Evolutionary conservation across 2,888 invertebrate genomes (phyloP), one percentile per base, ranked within the genome.

Genomic region (Drosophila dives): DNA sequence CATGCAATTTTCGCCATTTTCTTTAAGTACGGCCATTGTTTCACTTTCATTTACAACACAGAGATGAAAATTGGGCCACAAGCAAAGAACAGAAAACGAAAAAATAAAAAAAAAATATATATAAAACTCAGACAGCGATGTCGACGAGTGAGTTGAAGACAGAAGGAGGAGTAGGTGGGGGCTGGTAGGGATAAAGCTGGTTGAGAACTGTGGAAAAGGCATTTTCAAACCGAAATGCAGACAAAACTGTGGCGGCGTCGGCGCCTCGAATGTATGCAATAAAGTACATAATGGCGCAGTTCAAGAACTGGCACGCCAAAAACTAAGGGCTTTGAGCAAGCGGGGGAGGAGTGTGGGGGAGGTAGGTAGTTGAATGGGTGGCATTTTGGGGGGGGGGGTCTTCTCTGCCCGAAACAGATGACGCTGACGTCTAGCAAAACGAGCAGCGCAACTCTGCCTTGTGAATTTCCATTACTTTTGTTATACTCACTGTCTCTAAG

Each of bases 221-320:
- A 86, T 86, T 89, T 89, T 84, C 32, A 84, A 76, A 72, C 87
- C 74, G 76, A 86, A 89, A 83, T 89, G 86, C 90, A 86, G 86
- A 89, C 88, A 83, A 72, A 76, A 77, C 70, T 72, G 80, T 71
- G 80, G 65, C 66, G 53, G 48, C 68, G 53, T 29, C 60, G 73
- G 75, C 77, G 87, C 80, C 85, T 80, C 81, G 83, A 86, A 89
- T 89, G 88, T 86, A 87, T 86, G 90, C 90, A 85, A 89, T 86
- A 86, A 86, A 89, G 88, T 86, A 89, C 83, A 86, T 88, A 86
- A 86, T 86, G 86, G 89, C 90, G 90, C 64, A 88, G 86, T 89
- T 88, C 90, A 86, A 88, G 83, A 90, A 85, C 83, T 86, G 83
- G 81, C 62, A 75, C 62, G 72, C 68, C 76, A 65, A 75, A 72